Base-by-base conservation (phyloP, 2,113 vertebrate species). In the Danio rerio region DNA sequence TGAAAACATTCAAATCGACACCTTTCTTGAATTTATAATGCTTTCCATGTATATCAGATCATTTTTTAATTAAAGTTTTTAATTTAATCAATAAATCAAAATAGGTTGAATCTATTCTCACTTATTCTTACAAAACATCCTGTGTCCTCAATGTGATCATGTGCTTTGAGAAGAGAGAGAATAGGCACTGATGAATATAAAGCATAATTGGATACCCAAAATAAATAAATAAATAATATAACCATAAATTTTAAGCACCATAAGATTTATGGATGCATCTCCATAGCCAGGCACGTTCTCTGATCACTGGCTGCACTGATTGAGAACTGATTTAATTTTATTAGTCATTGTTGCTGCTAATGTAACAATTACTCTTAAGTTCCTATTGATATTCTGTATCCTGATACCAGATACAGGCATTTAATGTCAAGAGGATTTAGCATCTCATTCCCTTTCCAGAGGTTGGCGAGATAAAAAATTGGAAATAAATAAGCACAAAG, bases 341-440 rank as follows among this genome's bases (percentile, higher is more conserved):
- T 7, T 5, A 20, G 55, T 59, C 53, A 0, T 59, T 45, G 16
- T 18, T 75, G 55, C 40, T 58, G 6, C 55, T 75, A 45, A 75
- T 75, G 43, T 45, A 11, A 3, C 6, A 74, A 74, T 58, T 18
- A 74, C 31, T 58, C 31, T 74, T 6, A 73, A 58, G 40, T 58
- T n/a, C 53, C 16, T 74, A 74, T 74, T 74, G 72, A 58, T 58
- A 74, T 74, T 43, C 31, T 9, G 43, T 56, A n/a, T 58, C 31
- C 53, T 45, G 20, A 74, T 58, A 58, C 43, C 40, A 58, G 72
- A 75, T 18, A 43, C 42, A 45, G 55, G 3, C 55, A 75, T 59
- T 75, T 47, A 45, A 75, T 59, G 72, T 59, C 72, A 59, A 59
- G 42, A 47, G 16, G 42, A 75, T 75, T 75, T 59, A 75, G 42